Base-by-base conservation (phyloP, 2,888 invertebrate species). In the Microctonus aethiopoides region DNA sequence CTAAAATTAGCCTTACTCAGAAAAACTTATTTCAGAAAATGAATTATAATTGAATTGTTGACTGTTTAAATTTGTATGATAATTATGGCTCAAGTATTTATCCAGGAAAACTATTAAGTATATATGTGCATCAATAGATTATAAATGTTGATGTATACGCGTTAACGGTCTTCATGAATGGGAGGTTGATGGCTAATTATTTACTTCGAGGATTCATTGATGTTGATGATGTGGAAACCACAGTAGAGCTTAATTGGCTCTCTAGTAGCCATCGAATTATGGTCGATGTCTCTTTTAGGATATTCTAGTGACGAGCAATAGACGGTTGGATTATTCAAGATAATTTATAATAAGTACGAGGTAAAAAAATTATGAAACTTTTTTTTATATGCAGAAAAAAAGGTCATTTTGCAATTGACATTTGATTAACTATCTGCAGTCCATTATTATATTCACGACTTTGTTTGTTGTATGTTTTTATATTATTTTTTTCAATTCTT, bases 221-320 rank as follows among this genome's bases (percentile, higher is more conserved):
- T 75, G 71, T 70, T 59, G 16, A 70, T 64, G 70, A 74, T 72
- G 71, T 76, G 74, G 59, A 65, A 68, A 46, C 80, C 80, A 77
- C 83, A 80, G 81, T 82, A 82, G 81, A 81, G 83, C 79, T 82
- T 83, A 83, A 84, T 84, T 83, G 80, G 13, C 13, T 4, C 39
- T 77, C 78, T 78, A 78, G 79, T 75, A 68, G 63, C 65, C 67
- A 54, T 59, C 64, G 54, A 36, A 65, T 75, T 76, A 76, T 74
- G 77, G n/a, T 68, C 77, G 75, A 81, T 80, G 79, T 78, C 78
- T 75, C 60, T 61, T 70, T 65, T 13, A 46, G 16, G 46, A 46
- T 16, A 46, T 20, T 9, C 1, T 6, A n/a, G 16, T 46, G 16
- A 7, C 7, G 16, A 16, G 13, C 1, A 39, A n/a, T 13, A n/a